Percentiles rank a stretch among this genome's conserved stretches.
Conservation (phyloP, 2,888 invertebrate genomes). For the Thymelicus sylvestris region DNA sequence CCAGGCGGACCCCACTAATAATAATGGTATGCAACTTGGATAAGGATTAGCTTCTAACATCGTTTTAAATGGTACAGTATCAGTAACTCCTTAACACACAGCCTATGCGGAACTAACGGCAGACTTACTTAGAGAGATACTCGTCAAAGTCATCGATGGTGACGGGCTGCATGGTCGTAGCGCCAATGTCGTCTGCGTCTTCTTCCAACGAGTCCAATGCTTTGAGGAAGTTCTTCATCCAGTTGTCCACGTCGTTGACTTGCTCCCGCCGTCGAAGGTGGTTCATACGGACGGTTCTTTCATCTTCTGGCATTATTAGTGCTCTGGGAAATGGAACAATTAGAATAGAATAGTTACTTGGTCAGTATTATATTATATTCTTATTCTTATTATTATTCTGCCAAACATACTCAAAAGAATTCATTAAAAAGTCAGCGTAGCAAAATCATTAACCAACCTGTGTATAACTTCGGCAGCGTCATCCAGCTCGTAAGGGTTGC, state of each 20-base stretch:
- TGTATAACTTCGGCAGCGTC: constrained; percentile 95
- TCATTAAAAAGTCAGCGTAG: no score
- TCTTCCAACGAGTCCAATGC: constrained; percentile 94
- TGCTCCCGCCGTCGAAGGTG: constrained; percentile 92
- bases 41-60: no score
- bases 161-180: constrained; percentile 95
- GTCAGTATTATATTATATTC: no score
- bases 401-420: no score
- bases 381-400: no score
- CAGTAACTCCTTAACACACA: no score
- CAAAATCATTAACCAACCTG: constrained; percentile 68
- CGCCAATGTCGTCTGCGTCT: constrained; percentile 92
- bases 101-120: no score
- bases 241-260: constrained; percentile 93
- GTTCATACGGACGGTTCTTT: constrained; percentile 93
- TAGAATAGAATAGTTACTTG: no score
- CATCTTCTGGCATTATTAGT: constrained; percentile 95
- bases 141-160: constrained; percentile 96
- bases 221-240: constrained; percentile 95
- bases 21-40: no score
- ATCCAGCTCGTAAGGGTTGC: constrained; percentile 95
- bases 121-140: constrained; percentile 91
- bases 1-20: no score
- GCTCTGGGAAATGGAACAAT: constrained; percentile 81
- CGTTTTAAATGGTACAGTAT: no score